Evolutionary conservation across 2,888 invertebrate species (phyloP).

Genomic region (Eupeodes latifasciatus): DNA sequence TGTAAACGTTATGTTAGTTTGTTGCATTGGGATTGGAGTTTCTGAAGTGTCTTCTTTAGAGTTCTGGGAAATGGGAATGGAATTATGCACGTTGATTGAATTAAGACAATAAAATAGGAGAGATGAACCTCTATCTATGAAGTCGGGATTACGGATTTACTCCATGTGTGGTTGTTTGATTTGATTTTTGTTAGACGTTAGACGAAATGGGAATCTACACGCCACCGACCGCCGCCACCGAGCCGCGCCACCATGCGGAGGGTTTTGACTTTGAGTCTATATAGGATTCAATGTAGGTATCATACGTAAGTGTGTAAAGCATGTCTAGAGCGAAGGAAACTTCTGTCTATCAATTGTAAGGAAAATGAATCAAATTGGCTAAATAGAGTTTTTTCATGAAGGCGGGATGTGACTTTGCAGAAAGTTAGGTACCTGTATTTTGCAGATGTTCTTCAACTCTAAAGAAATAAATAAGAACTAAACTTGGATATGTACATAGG

Average conservation of each 20-base stretch:
- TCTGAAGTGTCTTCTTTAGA: neutral
- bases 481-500: constrained; percentile 34
- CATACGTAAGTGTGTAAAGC: constrained; percentile 29
- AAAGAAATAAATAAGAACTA: neutral
- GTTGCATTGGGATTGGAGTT: neutral
- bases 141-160: constrained; percentile 42
- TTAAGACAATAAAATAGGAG: constrained; percentile 75
- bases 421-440: constrained; percentile 23
- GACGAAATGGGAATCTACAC: constrained; percentile 60
- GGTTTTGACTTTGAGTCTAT: too few relatives aligned
- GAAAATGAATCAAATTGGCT: constrained; percentile 64
- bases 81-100: constrained; percentile 76
- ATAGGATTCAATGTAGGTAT: neutral
- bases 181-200: constrained; percentile 44
- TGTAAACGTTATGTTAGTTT: neutral
- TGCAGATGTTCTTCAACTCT: constrained; percentile 55
- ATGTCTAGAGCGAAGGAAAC: constrained; percentile 58
- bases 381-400: constrained; percentile 39
- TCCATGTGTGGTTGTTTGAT: constrained; percentile 65
- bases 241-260: too few relatives aligned
- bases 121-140: constrained; percentile 38
- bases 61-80: constrained; percentile 56
- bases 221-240: too few relatives aligned
- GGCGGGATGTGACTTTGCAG: constrained; percentile 26
- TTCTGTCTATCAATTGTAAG: constrained; percentile 63